Evolutionary conservation across 2,113 vertebrate genomes (phyloP), one percentile per base, ranked within the genome.

Genomic region (Mirza zaza): DNA sequence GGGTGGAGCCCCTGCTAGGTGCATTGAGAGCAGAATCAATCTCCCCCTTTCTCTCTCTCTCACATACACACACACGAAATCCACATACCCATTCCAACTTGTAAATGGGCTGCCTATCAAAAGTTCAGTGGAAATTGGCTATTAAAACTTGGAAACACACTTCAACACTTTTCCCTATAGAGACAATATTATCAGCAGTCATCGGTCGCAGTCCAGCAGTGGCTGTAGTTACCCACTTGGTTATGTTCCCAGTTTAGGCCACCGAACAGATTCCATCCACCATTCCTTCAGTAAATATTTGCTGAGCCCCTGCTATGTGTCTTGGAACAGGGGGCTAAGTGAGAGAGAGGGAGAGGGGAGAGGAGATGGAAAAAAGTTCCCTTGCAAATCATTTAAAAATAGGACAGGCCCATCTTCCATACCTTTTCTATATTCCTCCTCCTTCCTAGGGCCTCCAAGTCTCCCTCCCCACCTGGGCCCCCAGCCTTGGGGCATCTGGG

Each of bases 401-500:
- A 86, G 55, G 45, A 14, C 8, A 65, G 18, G 21, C 2, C 10
- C 25, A 25, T 45, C 6, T 32, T 17, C 50, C 48, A 39, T 9
- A 6, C 9, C 2, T 23, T 48, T 42, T 70, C 34, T 27, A 25
- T 0, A 14, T 27, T 9, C 55, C 32, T 59, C 55, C 39, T 29
- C 34, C 75, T 45, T 59, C 85, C 73, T 39, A 87, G 42, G 29
- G 17, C 2, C 39, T 71, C 61, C 13, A 6, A 32, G 57, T 42
- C 20, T 32, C 39, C 21, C 7, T 71, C 1, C 8, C 34, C 23
- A 18, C 1, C 0, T 1, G 13, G 32, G 32, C 2, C 25, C 42
- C 32, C 45, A 15, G 67, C 23, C 21, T 1, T 42, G n/a, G n/a
- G 48, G 65, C 11, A 36, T 13, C 5, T 18, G 25, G 36, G 27